Evolutionary conservation across 2,888 invertebrate genomes (phyloP), one percentile per base, ranked within the genome.

Genomic region (Geotrupes spiniger): DNA sequence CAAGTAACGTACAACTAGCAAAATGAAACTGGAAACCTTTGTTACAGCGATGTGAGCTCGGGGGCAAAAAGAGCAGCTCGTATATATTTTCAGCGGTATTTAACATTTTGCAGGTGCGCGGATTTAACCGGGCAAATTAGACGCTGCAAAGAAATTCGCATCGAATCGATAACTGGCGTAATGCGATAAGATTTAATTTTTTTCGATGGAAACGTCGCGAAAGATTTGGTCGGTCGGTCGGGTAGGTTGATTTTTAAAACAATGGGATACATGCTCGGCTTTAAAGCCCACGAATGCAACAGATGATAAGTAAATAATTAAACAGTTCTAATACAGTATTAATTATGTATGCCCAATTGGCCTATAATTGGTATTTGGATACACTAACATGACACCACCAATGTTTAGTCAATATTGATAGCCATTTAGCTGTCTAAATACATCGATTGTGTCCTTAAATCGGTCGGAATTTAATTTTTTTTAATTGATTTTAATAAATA

Each of bases 261-360:
- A 21, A 21, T 21, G 3, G 6, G 21, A n/a, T 21, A 21, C n/a
- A 15, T 14, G 33, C 10, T 33, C 33, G 14, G 33, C 33, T 14
- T 33, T 10, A 33, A 12, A 15, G 38, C 10, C 36, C 36, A 41
- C 46, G 51, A 47, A 54, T 53, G 70, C 73, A 73, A 72, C 73
- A 72, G 71, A 71, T 73, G 73, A 67, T 65, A 62, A 66, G 64
- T 71, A 71, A 71, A 72, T 73, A 72, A 71, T 73, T 70, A 70
- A 72, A 66, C 64, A 64, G 62, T 57, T 68, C 67, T 72, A 70
- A 71, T 70, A 70, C 69, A 63, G 64, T 69, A 72, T 73, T 71
- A 73, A 72, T 72, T 73, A 73, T 72, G 70, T 66, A 72, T 69
- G 71, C 66, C 68, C 71, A 71, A 72, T 72, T 72, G 71, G 66